Evolutionary conservation across 1,140 invertebrate genomes (phyloP), one percentile per base, ranked within the genome.

Genomic region (Anthonomus grandis): DNA sequence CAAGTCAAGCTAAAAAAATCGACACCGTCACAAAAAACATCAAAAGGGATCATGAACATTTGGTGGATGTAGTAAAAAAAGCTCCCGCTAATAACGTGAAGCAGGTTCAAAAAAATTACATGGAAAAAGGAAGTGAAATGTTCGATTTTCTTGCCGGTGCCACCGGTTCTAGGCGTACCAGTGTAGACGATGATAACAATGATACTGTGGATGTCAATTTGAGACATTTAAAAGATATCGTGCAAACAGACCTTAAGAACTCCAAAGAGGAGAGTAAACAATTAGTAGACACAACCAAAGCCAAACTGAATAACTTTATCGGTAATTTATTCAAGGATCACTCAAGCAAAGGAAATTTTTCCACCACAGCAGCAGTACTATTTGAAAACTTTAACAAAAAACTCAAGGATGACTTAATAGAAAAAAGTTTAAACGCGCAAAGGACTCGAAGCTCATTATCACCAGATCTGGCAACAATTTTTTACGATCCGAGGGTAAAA

Each of bases 241-340:
- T 36, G 10, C 4, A 46, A 37, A 22, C 22, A 24, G 42, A 55
- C 19, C 47, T 55, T 18, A 36, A 38, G 24, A 23, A n/a, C 2
- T 36, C 42, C 3, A 23, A 38, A 24, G 27, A 4, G 2, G 39
- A 55, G 5, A 23, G 27, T 5, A 13, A 38, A 47, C 38, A 37
- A 15, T 38, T 55, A 19, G 38, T 25, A 8, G 44, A 55, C 23
- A 34, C 45, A 15, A 45, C 52, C 0, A 55, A 55, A 55, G 6
- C 6, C 5, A 55, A 55, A n/a, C 9, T 55, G 0, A 25, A 55
- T 15, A 23, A 36, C 10, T n/a, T 55, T n/a, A 36, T 55, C n/a
- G 9, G 5, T 8, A 25, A 45, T 4, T 17, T 12, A 22, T 46
- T 55, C n/a, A 46, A 36, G 23, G 10, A 38, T 9, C 10, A 22